Percentiles rank a stretch among this genome's conserved stretches.
phyloP scores from a whole-genome alignment of 2,797 vertebrate genomes.

The Craterocephalus amniculus region DNA sequence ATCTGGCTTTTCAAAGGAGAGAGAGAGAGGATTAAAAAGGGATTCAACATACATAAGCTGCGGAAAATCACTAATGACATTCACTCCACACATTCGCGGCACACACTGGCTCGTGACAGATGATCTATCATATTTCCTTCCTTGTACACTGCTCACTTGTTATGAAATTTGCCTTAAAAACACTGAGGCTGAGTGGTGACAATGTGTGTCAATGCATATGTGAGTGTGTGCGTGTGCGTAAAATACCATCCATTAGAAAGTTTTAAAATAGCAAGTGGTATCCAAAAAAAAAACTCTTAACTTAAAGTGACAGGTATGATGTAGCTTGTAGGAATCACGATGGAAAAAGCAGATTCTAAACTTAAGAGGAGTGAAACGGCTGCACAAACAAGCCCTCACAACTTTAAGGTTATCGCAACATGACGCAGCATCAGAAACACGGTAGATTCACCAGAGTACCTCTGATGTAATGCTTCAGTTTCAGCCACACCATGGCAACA shows the following conservation, averaged over 20 bases:
- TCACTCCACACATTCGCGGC: background rate
- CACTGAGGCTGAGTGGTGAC: background rate
- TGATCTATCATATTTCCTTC: constrained; percentile 51
- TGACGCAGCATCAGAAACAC: constrained; percentile 9
- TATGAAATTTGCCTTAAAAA: constrained; percentile 25
- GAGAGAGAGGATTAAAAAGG: background rate
- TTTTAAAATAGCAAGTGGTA: background rate
- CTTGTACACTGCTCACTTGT: constrained; percentile 22
- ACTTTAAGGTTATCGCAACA: constrained; percentile 17
- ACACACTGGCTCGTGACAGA: constrained; percentile 30
- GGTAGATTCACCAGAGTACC: constrained; percentile 4
- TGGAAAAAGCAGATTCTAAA: background rate
- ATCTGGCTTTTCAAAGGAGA: constrained; percentile 10
- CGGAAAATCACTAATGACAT: constrained; percentile 9
- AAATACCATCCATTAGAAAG: background rate
- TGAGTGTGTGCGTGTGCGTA: background rate
- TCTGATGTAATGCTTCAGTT: constrained; percentile 34
- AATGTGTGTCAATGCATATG: background rate
- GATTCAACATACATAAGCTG: background rate
- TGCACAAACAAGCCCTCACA: background rate
- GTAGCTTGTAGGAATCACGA: background rate
- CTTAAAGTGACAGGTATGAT: background rate
- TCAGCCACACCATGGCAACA: constrained; percentile 17
- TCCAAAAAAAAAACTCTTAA: background rate
- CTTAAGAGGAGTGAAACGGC: background rate